Base-by-base conservation (phyloP, 2,888 invertebrate genomes). In the Pyrocoelia pectoralis region DNA sequence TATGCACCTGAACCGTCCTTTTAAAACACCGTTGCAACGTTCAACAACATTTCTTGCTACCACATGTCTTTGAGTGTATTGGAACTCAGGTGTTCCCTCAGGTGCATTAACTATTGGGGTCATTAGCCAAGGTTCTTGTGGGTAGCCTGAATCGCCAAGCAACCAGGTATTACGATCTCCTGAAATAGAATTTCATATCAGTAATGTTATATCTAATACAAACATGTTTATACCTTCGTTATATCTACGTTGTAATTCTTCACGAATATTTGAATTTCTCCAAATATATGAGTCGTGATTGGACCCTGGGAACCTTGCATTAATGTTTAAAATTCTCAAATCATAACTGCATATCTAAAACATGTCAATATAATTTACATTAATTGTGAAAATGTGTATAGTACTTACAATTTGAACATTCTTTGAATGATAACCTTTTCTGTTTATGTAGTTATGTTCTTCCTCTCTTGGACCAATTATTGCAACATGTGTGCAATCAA, bases 321-420 rank as follows among this genome's bases (percentile, higher is more conserved):
- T 12, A n/a, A 12, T 13, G n/a, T 40, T 12, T 40, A 40, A 40
- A 6, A 12, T 13, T n/a, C 8, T 12, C 13, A 40, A 40, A 40
- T 40, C n/a, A 40, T 46, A 46, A 15, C 12, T 9, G 17, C 46
- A 46, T 46, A 46, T 15, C 15, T 46, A 46, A 46, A 46, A 40
- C 6, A 6, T 40, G 4, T 40, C 40, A 40, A n/a, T 40, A 40
- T 40, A 4, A 40, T 28, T 40, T 40, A 40, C n/a, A 40, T 40
- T 40, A 40, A 40, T 28, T 28, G 29, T 28, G 29, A 46, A 13
- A 46, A 46, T 14, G 15, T 3, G 40, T 4, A 40, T 12, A 40
- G 4, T 40, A 40, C 40, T 24, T 5, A 24, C 24, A 6, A 40
- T 40, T 40, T 40, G 40, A n/a, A 40, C n/a, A 40, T 40, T 40